phyloP scores from a whole-genome alignment of 2,888 invertebrate species.

The Unio delphinus region DNA sequence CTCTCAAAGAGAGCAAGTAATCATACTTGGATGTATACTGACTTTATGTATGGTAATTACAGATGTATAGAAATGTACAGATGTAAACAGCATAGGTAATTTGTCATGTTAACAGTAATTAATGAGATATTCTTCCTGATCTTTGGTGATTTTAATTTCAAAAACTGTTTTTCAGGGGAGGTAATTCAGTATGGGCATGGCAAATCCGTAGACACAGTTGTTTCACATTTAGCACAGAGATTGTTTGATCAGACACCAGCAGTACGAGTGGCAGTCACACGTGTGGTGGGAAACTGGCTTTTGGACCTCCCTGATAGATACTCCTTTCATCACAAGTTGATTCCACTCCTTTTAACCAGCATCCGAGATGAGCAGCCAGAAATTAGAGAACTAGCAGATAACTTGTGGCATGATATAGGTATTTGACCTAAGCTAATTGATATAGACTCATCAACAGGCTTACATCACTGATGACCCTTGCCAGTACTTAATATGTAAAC shows the following conservation, averaged over 20 bases:
- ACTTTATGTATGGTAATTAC: too few species aligned
- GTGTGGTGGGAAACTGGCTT: conserved; percentile 85
- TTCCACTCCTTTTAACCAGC: conserved; percentile 88
- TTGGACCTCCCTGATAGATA: conserved; percentile 86
- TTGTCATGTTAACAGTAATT: too few species aligned
- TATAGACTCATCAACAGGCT: too few species aligned
- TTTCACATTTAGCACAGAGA: conserved; percentile 87
- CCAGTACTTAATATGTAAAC: background rate
- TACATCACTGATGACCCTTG: too few species aligned
- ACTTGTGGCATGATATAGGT: conserved; percentile 71
- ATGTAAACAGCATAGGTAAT: too few species aligned
- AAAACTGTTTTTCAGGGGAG: conserved; percentile 66
- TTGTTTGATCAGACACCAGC: conserved; percentile 87
- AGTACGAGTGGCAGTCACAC: conserved; percentile 84
- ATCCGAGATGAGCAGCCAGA: conserved; percentile 86
- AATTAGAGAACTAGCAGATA: conserved; percentile 65
- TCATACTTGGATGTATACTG: too few species aligned
- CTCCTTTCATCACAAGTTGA: conserved; percentile 88
- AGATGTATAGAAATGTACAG: background rate
- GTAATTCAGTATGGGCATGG: conserved; percentile 81
- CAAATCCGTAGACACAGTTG: conserved; percentile 81
- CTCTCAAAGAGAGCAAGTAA: too few species aligned
- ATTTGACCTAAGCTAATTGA: conserved; percentile 11
- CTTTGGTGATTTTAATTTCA: background rate
- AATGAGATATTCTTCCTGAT: too few species aligned